phyloP scores from a whole-genome alignment of 1,140 invertebrate species.

The Dendrolimus kikuchii region DNA sequence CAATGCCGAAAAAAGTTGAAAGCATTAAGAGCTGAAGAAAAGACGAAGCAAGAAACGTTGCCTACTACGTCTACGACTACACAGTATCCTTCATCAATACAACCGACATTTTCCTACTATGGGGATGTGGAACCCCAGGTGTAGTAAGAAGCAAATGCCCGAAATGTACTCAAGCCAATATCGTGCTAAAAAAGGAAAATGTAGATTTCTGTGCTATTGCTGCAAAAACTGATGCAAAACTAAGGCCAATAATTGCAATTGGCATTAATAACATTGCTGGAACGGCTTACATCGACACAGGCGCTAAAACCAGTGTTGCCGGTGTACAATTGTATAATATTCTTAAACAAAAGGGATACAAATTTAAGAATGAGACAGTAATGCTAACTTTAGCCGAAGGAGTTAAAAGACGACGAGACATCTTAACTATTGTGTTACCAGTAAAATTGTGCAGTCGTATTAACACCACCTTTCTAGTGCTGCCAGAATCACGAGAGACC shows the following conservation, averaged over 20 bases:
- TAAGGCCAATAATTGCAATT: constrained; percentile 2
- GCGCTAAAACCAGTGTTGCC: constrained; percentile 12
- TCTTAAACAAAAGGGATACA: too few species aligned
- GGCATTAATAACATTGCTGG: not conserved
- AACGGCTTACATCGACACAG: constrained; percentile 4
- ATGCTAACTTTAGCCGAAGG: too few species aligned
- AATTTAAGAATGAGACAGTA: too few species aligned
- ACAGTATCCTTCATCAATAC: constrained; percentile 12
- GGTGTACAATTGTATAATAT: too few species aligned
- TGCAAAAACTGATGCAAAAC: not conserved
- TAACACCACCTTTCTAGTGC: too few species aligned
- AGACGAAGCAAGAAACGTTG: not conserved
- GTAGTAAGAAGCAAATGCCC: constrained; percentile 17
- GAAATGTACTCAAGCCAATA: constrained; percentile 6
- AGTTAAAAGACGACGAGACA: too few species aligned
- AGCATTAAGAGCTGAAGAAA: not conserved
- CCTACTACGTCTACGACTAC: not conserved
- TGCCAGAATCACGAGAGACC: too few species aligned
- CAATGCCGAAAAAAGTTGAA: constrained; percentile 9
- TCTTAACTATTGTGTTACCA: too few species aligned
- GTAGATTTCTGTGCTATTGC: constrained; percentile 5
- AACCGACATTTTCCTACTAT: constrained; percentile 17
- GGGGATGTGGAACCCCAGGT: constrained; percentile 24
- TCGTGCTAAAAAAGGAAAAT: not conserved
- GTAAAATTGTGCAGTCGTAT: too few species aligned